Conservation (phyloP, 2,888 invertebrate species). For the Phyto melanocephala region DNA sequence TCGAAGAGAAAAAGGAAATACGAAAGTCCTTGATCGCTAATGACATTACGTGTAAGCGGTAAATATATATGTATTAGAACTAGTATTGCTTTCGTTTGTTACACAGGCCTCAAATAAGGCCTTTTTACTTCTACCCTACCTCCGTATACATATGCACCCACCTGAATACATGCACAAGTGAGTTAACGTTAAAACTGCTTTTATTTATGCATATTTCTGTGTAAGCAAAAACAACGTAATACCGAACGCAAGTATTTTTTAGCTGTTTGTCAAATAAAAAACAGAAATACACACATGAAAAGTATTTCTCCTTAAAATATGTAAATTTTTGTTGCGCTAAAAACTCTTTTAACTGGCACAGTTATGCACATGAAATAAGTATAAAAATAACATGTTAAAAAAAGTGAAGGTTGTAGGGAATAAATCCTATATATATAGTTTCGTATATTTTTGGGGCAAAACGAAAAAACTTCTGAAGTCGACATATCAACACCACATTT, state of each 20-base stretch:
- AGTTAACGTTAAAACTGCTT: constrained; percentile 7
- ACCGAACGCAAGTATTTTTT: constrained; percentile 6
- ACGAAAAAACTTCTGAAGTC: too few relatives aligned
- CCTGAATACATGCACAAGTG: not conserved
- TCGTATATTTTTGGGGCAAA: not conserved
- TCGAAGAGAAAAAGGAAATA: too few relatives aligned
- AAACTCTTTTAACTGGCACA: not conserved
- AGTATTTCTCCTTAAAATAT: not conserved
- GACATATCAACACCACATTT: too few relatives aligned
- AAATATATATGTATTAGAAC: too few relatives aligned
- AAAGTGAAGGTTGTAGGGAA: not conserved
- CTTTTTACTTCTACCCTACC: not conserved
- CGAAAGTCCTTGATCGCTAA: too few relatives aligned
- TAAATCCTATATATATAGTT: not conserved
- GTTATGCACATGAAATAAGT: not conserved
- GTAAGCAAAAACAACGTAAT: constrained; percentile 7
- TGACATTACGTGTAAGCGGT: too few relatives aligned
- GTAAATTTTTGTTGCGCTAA: not conserved
- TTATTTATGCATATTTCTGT: not conserved
- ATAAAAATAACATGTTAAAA: not conserved
- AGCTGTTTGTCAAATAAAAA: constrained; percentile 1
- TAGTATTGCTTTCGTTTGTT: too few relatives aligned
- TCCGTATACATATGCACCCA: not conserved
- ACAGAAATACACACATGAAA: not conserved
- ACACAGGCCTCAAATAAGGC: too few relatives aligned